Evolutionary conservation across 2,797 vertebrate species (phyloP).

Genomic region (Artibeus lituratus): DNA sequence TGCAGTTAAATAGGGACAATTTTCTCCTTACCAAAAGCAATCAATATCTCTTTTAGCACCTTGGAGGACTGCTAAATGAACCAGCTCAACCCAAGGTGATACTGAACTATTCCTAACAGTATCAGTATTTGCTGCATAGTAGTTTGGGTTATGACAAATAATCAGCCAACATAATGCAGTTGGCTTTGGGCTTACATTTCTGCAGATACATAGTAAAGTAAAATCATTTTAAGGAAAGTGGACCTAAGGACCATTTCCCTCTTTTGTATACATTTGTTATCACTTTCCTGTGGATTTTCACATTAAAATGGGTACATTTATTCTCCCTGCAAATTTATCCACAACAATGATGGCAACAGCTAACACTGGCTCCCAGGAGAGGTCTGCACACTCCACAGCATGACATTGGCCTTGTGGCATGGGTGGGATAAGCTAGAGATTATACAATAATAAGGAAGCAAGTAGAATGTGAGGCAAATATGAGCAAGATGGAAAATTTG

Average conservation of each 20-base stretch:
- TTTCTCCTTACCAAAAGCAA: not conserved
- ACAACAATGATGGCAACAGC: not conserved
- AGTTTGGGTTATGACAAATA: not conserved
- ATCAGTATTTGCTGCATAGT: not conserved
- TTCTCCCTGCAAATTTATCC: not conserved
- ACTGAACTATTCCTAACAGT: not conserved
- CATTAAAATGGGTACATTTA: not conserved
- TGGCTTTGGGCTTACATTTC: slow-evolving; percentile 5
- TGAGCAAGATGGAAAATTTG: not conserved
- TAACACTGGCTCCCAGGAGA: not conserved
- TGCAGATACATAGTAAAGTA: not conserved
- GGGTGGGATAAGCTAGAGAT: not conserved
- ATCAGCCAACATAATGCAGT: not conserved
- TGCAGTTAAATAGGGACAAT: not conserved
- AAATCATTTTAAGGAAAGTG: not conserved
- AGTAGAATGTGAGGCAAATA: not conserved
- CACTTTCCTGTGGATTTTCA: slow-evolving; percentile 7
- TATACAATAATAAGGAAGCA: not conserved
- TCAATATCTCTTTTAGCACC: not conserved
- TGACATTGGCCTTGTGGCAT: not conserved
- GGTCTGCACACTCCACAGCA: not conserved
- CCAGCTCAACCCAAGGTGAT: not conserved
- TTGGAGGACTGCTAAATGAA: not conserved
- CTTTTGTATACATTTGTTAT: not conserved
- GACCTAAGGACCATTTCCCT: not conserved